A percentile compares a stretch with the other conserved stretches of the same genome.
Evolutionary conservation across 2,888 invertebrate genomes (phyloP).

Genomic region (Drosophila neotestacea): DNA sequence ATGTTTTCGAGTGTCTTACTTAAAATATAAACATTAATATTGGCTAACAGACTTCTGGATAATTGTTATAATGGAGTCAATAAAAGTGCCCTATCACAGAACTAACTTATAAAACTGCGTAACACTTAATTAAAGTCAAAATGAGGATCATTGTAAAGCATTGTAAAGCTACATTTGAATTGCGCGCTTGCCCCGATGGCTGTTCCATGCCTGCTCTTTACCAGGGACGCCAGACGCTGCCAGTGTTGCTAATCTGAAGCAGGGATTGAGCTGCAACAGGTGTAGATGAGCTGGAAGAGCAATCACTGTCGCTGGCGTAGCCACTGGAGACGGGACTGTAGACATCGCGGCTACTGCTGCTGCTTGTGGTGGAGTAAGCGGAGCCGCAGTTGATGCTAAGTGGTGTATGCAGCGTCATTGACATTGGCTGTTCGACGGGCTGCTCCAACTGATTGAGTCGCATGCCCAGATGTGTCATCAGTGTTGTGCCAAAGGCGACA

Average conservation of each 20-base stretch:
- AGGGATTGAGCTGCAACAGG: slow-evolving; percentile 56
- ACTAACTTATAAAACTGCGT: slow-evolving; percentile 68
- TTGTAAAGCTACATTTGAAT: slow-evolving; percentile 71
- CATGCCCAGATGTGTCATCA: slow-evolving; percentile 96
- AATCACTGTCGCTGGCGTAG: slow-evolving; percentile 84
- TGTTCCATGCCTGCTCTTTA: slow-evolving; percentile 45
- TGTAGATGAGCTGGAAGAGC: slow-evolving; percentile 47
- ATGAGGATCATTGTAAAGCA: slow-evolving; percentile 80
- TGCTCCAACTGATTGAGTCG: slow-evolving; percentile 88
- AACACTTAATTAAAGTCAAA: slow-evolving; percentile 65
- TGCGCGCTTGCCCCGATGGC: slow-evolving; percentile 64
- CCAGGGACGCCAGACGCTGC: slow-evolving; percentile 84
- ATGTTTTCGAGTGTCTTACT: slow-evolving; percentile 34
- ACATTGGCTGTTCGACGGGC: slow-evolving; percentile 54
- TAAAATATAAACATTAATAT: slow-evolving; percentile 50
- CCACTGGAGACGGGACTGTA: slow-evolving; percentile 84
- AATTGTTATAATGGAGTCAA: slow-evolving; percentile 62
- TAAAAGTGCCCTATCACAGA: slow-evolving; percentile 83
- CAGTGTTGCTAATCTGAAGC: slow-evolving; percentile 72
- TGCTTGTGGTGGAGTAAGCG: slow-evolving; percentile 24
- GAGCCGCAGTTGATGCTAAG: slow-evolving; percentile 72
- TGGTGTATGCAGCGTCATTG: slow-evolving; percentile 62
- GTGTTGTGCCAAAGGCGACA: slow-evolving; percentile 92
- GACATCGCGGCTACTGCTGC: slow-evolving; percentile 53
- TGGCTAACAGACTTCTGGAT: slow-evolving; percentile 68